Evolutionary conservation across 2,888 invertebrate species (phyloP).

Genomic region (Metacarcinus magister): DNA sequence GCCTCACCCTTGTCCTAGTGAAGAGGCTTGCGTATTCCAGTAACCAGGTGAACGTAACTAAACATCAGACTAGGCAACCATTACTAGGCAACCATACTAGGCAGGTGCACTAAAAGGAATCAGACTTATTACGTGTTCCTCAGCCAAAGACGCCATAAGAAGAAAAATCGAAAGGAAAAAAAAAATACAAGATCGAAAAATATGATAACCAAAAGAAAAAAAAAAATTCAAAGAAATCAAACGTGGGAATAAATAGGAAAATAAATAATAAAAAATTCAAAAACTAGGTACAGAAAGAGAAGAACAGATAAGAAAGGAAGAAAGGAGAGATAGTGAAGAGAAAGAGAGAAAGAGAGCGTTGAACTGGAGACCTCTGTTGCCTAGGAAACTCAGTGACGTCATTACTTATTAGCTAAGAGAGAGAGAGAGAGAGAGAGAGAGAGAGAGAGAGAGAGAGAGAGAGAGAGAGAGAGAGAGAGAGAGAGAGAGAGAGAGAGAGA

Average conservation of each 20-base stretch:
- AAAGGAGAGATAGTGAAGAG: background rate
- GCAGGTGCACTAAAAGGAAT: too few species aligned
- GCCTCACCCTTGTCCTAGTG: too few species aligned
- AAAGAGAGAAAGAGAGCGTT: slow-evolving; percentile 16
- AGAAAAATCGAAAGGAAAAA: background rate
- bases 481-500: background rate
- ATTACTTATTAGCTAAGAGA: background rate
- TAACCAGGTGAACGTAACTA: too few species aligned
- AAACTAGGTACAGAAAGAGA: too few species aligned
- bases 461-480: background rate
- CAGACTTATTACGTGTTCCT: too few species aligned
- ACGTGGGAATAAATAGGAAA: background rate
- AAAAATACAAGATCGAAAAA: background rate
- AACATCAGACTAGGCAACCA: too few species aligned
- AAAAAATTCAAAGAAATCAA: background rate
- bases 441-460: slow-evolving; percentile 61
- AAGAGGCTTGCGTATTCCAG: too few species aligned
- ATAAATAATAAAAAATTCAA: too few species aligned
- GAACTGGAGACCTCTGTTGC: slow-evolving; percentile 1
- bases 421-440: slow-evolving; percentile 60
- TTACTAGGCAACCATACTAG: too few species aligned
- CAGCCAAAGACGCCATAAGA: too few species aligned
- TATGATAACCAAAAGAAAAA: background rate
- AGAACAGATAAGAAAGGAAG: background rate
- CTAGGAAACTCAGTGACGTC: slow-evolving; percentile 52